Base-by-base conservation (phyloP, 2,888 invertebrate genomes). In the Drosophila mimica region DNA sequence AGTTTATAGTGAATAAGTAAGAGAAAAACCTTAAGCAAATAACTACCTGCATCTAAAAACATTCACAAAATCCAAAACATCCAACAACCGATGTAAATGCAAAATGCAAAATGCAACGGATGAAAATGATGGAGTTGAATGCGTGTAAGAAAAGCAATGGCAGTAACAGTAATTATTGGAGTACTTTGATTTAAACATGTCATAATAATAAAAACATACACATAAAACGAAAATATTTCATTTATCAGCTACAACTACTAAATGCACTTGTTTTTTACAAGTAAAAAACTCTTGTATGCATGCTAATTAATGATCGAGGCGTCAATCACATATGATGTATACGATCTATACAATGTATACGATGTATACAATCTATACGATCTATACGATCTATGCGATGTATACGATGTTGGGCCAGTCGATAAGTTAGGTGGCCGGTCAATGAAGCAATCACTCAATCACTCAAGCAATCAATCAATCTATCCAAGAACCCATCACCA, bases 171-270 rank as follows among this genome's bases (percentile, higher is more conserved):
- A 66, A 76, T 77, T 70, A 77, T 70, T 64, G 66, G 40, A 79
- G 34, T 63, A 73, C 48, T 68, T 79, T 76, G 52, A 76, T 72
- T 78, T 77, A 60, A 60, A 61, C 33, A 74, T 52, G 63, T 79
- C 69, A 81, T 88, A 63, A 79, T 72, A 89, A 89, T 87, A 84
- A 84, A 89, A 72, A 70, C 59, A 53, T 88, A 85, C 79, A 88
- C 83, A 88, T 75, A 66, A 87, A 85, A 70, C 59, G 69, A 54
- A 62, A 70, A 86, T 76, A 76, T 83, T 84, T 84, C 71, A 89
- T 88, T 84, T 85, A 70, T 31, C 76, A 65, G 60, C 58, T 60
- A 20, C 38, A 34, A 11, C 46, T 31, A 13, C 49, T 52, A 48
- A 76, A 51, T 48, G 60, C 56, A 48, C 25, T 20, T 28, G 25